These are phyloP conservation scores for Trichogramma evanescens DNA, from an alignment of 2,888 invertebrate species.

Conservation along the genomic window DNA sequence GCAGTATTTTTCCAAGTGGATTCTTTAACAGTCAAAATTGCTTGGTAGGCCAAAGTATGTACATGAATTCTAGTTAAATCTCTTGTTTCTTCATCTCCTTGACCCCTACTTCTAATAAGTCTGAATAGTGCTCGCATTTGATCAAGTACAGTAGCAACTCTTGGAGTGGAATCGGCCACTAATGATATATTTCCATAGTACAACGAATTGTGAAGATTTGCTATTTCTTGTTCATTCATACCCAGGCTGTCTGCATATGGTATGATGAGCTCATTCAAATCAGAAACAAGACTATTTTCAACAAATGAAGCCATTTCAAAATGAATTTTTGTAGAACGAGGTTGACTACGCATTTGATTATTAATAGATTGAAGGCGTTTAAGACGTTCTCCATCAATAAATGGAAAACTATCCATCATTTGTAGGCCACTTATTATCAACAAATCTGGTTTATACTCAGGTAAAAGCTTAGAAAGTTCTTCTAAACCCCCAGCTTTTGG, in stretches of 20 bases:
- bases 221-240: conserved; percentile 83
- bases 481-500: conserved; percentile 68
- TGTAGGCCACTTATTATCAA: conserved; percentile 77
- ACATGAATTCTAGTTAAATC: conserved; percentile 71
- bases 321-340: conserved; percentile 60
- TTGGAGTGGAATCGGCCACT: conserved; percentile 71
- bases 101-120: conserved; percentile 49
- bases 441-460: conserved; percentile 61
- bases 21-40: conserved; percentile 63
- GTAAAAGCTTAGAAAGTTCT: conserved; percentile 58
- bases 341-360: conserved; percentile 59
- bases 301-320: conserved; percentile 85
- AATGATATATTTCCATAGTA: conserved; percentile 64
- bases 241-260: conserved; percentile 75
- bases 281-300: conserved; percentile 61
- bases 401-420: conserved; percentile 83
- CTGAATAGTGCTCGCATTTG: conserved; percentile 69
- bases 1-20: conserved; percentile 71
- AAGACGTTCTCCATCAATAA: conserved; percentile 56
- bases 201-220: conserved; percentile 66
- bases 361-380: conserved; percentile 59
- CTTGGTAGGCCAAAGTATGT: conserved; percentile 82
- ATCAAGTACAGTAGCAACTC: conserved; percentile 72
- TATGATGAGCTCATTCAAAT: conserved; percentile 61
- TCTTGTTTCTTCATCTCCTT: conserved; percentile 49